These are phyloP conservation scores for Spondyliosoma cantharus DNA, from an alignment of 2,797 vertebrate genomes.

Conservation along the genomic window DNA sequence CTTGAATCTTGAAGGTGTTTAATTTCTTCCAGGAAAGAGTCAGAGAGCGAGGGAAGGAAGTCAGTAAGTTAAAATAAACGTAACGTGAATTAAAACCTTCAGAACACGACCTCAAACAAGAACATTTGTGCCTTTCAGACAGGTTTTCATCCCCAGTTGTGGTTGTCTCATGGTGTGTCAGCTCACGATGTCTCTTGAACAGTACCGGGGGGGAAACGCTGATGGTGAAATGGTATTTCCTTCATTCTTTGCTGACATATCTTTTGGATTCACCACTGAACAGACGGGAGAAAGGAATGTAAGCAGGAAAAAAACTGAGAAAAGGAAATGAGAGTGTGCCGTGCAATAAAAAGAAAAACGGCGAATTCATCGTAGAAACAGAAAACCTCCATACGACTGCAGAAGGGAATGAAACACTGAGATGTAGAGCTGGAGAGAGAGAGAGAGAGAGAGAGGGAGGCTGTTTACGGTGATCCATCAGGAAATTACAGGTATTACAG, in stretches of 20 bases:
- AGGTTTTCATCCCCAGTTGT: no score
- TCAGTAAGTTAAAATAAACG: no score
- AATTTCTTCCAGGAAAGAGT: no score
- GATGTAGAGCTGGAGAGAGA: neutral
- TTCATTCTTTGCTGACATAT: neutral
- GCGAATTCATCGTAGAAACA: neutral
- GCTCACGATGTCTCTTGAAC: no score
- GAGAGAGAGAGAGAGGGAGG: neutral
- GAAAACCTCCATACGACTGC: neutral
- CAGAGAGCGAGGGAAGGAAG: no score
- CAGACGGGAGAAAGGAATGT: slow-evolving; percentile 15
- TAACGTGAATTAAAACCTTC: no score
- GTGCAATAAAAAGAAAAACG: neutral
- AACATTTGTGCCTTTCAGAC: no score
- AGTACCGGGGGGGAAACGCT: no score
- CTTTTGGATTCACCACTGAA: slow-evolving; percentile 4
- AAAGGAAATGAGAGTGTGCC: slow-evolving; percentile 44
- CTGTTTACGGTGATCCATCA: slow-evolving; percentile 30
- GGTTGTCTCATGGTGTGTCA: no score
- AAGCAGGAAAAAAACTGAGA: slow-evolving; percentile 27
- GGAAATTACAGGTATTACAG: slow-evolving; percentile 64
- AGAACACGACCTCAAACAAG: no score
- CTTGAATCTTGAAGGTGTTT: no score
- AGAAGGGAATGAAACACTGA: slow-evolving; percentile 1
- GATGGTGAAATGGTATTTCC: neutral